Base-by-base conservation (phyloP, 2,888 invertebrate genomes). In the Parelbella ahira region DNA sequence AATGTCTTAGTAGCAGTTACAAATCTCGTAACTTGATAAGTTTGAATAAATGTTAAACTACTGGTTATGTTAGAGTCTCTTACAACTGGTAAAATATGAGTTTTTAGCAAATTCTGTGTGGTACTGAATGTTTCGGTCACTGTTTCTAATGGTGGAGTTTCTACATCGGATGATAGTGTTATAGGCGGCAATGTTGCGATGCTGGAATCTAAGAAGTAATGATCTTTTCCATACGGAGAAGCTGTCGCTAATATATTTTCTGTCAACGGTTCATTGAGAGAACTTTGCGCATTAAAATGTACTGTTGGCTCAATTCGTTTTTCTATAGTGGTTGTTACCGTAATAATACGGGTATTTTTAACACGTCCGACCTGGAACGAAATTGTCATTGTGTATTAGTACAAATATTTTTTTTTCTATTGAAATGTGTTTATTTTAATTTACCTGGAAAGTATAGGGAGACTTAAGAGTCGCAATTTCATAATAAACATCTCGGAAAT, bases 81-180 rank as follows among this genome's bases (percentile, higher is more conserved):
- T 21, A 96, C 89, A 1, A 97, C 91, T 0, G 97, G 97, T 36
- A 97, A 80, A 46, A 97, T 91, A 67, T 97, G 96, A 0, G 97
- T 97, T 76, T 96, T 96, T 8, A 96, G 81, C 88, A 96, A 92
- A 4, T 93, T 90, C 73, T 97, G 95, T 0, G 96, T 96, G 2
- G 97, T 96, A 56, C 96, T 96, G 79, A 96, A 97, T 1, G 96
- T 96, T 79, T 97, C 96, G 0, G 95, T 96, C 25, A 95, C 87
- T 0, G 96, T 96, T 83, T 96, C 95, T 34, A 97, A 77, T 0
- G 95, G 95, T 6, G 96, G 95, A 0, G 96, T 96, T 71, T 94
- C 94, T 68, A 92, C 91, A 57, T 93, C 93, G 4, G 92, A 90
- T 3, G 93, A 91, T 23, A 95, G 80, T 45, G 92, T 92, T 48